Base-by-base conservation (phyloP, 1,140 invertebrate genomes). In the Drosophila dunni region DNA sequence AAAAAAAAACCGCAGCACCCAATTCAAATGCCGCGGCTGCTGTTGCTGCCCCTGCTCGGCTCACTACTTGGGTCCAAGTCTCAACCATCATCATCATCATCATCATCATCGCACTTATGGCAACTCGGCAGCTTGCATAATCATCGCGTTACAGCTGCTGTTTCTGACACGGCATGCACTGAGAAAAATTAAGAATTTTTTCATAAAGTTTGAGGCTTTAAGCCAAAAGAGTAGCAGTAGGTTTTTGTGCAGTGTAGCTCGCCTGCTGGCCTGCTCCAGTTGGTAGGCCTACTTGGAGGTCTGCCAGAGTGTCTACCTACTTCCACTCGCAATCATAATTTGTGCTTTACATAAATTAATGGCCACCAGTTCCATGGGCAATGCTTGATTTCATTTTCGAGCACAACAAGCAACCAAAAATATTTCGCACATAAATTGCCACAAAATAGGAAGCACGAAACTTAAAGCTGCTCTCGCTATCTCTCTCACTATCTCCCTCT, bases 271-370 rank as follows among this genome's bases (percentile, higher is more conserved):
- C 40, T 72, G 57, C 60, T 78, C 68, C 72, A 83, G 62, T 88
- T 88, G 69, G 42, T 70, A 88, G 83, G 83, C 83, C 83, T 88
- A 86, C 61, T 88, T 82, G 73, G 73, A 83, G 58, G 44, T 33
- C 53, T 79, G 82, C 79, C 79, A 70, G 65, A 44, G 38, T 20
- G 24, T 9, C 38, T n/a, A 34, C 44, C 45, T 48, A 40, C 44
- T 46, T 40, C 48, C 68, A 46, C 48, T 64, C 54, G 79, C 79
- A 89, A 89, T 89, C 88, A 91, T 91, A 91, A 91, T 91, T 91
- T 91, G 81, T 88, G 89, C 81, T 89, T 91, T 91, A 89, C 88
- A 91, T 91, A 91, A 91, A 91, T 91, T 89, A 91, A 91, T 91
- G 88, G 78, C 80, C 75, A 72, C 53, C 83, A 78, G 66, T 63